Evolutionary conservation across 2,113 vertebrate genomes (phyloP).

Genomic region (Nettapus auritus): DNA sequence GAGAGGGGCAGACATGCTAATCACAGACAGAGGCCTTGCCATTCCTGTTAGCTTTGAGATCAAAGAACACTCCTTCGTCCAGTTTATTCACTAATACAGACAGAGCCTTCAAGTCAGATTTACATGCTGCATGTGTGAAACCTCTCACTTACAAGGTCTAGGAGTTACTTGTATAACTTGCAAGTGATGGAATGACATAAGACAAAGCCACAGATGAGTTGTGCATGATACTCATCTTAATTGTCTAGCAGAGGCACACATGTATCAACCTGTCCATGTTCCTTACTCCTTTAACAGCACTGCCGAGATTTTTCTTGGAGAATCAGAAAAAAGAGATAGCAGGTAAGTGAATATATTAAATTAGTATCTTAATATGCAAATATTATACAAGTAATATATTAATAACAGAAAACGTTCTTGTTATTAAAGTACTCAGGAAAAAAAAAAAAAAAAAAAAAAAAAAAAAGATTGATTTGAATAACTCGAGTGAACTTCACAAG

Average conservation of each 20-base stretch:
- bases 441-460: constrained; percentile 29
- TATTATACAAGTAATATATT: not conserved
- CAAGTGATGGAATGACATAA: constrained; percentile 27
- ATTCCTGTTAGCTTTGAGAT: not conserved
- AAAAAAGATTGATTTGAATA: constrained; percentile 19
- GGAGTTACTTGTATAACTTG: constrained; percentile 36
- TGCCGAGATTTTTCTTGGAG: not conserved
- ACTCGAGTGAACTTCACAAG: constrained; percentile 54
- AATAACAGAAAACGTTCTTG: not conserved
- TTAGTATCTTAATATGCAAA: not conserved
- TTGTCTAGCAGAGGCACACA: not conserved
- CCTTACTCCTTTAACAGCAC: not conserved
- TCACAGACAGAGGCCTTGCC: not conserved
- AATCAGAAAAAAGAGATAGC: not conserved
- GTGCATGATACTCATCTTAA: constrained; percentile 46
- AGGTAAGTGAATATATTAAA: not conserved
- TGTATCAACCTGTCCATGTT: constrained; percentile 43
- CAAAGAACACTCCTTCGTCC: not conserved
- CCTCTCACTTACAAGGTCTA: not conserved
- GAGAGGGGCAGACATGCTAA: not conserved
- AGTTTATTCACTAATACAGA: not conserved
- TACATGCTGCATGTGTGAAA: not conserved
- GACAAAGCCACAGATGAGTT: constrained; percentile 56
- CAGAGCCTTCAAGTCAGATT: not conserved
- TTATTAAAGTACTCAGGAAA: constrained; percentile 9